Evolutionary conservation across 2,797 vertebrate species (phyloP).

Genomic region (Rhinella marina): DNA sequence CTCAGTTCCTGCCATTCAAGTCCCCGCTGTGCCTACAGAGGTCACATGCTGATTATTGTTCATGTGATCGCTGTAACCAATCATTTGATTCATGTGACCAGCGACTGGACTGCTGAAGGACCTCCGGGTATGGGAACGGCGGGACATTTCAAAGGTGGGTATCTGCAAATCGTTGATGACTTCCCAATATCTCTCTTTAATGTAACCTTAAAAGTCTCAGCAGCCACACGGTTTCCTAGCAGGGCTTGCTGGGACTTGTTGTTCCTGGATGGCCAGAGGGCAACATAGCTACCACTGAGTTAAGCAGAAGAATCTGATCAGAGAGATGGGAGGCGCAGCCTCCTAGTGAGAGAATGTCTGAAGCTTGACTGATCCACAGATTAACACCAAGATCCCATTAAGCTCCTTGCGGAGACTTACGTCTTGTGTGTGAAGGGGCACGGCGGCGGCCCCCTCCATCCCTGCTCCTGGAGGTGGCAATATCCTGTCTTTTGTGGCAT

Average conservation of each 20-base stretch:
- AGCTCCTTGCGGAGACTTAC: conserved; percentile 44
- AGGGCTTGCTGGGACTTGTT: background rate
- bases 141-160: too few species aligned
- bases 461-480: background rate
- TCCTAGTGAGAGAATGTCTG: conserved; percentile 46
- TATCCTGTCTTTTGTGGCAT: conserved; percentile 38
- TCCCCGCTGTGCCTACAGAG: too few species aligned
- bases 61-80: too few species aligned
- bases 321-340: conserved; percentile 19
- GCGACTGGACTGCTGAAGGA: too few species aligned
- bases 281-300: conserved; percentile 11
- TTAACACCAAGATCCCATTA: conserved; percentile 45
- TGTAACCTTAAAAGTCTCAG: background rate
- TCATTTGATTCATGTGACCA: too few species aligned
- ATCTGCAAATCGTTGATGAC: too few species aligned
- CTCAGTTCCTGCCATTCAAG: too few species aligned
- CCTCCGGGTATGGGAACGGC: too few species aligned
- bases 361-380: conserved; percentile 55
- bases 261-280: background rate
- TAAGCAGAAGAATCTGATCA: conserved; percentile 5
- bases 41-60: too few species aligned
- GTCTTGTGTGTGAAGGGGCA: conserved; percentile 24
- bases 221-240: background rate
- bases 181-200: too few species aligned
- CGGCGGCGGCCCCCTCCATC: background rate